Evolutionary conservation across 1,140 invertebrate genomes (phyloP), one percentile per base, ranked within the genome.

Genomic region (Coelopa frigida): DNA sequence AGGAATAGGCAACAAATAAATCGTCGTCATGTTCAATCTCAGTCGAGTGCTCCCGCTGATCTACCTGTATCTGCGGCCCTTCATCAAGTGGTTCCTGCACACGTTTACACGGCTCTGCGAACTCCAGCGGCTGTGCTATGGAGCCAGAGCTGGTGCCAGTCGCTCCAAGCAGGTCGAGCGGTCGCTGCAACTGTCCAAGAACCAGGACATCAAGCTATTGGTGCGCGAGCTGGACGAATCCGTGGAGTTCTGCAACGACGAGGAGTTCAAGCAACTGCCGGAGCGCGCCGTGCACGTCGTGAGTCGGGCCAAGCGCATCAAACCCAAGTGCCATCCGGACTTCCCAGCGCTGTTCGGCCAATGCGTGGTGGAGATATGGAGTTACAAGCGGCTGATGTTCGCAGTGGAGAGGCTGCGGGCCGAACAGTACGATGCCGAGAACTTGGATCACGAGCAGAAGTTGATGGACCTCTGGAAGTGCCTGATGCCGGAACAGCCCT

Each of bases 41-140:
- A 60, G 63, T 27, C 44, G 48, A 54, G 22, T 63, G 32, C 20
- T 65, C 22, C 62, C 63, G 4, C 54, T 59, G 21, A 57, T 84
- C 26, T 80, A 77, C 54, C 79, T 75, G 72, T 86, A 84, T 68
- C 69, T 87, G 23, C 74, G 85, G 50, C 82, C 84, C 2, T 68
- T 87, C 39, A 74, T 89, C 32, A 96, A 96, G 75, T 93, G 90
- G 87, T 82, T 94, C 61, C 70, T 95, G 18, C 76, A 83, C 41
- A 82, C 81, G 62, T 87, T 86, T 12, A 95, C 91, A 10, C 78
- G 81, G 48, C 75, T 94, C 52, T 94, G 89, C 70, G 91, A 96
- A 72, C 70, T 96, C 3, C 89, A 96, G 68, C 76, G 93, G 56
- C 89, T 95, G 46, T 93, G 89, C 61, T 95, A 94, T 68, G 87